Evolutionary conservation across 2,113 vertebrate species (phyloP).

Genomic region (Bucco capensis): DNA sequence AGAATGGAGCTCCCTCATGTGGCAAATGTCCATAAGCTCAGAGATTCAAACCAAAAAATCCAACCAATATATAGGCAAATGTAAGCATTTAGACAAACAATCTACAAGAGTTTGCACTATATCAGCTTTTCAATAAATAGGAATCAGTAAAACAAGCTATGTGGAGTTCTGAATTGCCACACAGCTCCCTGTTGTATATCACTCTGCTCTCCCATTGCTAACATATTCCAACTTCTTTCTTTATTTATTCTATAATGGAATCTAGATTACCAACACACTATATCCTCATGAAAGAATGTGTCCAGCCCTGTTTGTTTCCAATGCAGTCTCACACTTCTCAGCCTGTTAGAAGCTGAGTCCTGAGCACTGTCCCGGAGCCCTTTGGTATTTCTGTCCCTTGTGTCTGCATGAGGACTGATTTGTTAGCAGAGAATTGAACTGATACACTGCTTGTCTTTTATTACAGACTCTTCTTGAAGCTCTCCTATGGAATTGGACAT

Average conservation of each 20-base stretch:
- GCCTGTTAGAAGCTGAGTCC: background rate
- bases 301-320: background rate
- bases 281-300: background rate
- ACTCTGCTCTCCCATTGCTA: background rate
- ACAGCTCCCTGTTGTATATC: background rate
- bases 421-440: constrained; percentile 12
- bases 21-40: background rate
- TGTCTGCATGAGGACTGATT: constrained; percentile 14
- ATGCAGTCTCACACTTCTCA: background rate
- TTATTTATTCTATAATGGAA: background rate
- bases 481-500: background rate
- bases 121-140: fast-evolving
- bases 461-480: constrained; percentile 11
- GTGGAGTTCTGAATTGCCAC: background rate
- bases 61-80: fast-evolving
- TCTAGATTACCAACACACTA: background rate
- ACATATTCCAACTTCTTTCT: background rate
- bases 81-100: background rate
- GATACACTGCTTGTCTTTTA: constrained; percentile 3
- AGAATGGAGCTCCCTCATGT: constrained; percentile 14
- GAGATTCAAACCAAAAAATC: background rate
- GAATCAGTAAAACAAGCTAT: fast-evolving
- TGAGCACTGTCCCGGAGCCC: background rate
- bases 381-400: background rate
- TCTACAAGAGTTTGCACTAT: fast-evolving